phyloP scores from a whole-genome alignment of 1,140 invertebrate species.

The Heliothis virescens region DNA sequence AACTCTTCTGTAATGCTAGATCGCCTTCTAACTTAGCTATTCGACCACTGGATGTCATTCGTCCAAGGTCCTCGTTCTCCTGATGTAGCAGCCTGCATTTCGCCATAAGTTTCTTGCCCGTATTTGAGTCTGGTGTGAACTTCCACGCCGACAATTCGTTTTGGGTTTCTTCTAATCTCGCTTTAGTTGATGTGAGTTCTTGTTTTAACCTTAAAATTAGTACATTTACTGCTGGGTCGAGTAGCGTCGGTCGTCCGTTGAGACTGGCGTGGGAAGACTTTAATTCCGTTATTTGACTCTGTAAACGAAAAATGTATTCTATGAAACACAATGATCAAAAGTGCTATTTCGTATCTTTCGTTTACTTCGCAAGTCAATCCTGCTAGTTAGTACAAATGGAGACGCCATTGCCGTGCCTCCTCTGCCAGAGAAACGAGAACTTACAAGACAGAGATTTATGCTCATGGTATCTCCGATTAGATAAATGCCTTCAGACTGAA shows the following conservation, averaged over 20 bases:
- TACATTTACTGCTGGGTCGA: conserved; percentile 98
- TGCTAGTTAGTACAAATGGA: too few relatives aligned
- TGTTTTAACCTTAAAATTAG: conserved; percentile 96
- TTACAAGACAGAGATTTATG: too few relatives aligned
- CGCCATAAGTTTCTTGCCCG: conserved; percentile 98
- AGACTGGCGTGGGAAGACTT: conserved; percentile 93
- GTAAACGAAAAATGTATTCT: conserved; percentile 61
- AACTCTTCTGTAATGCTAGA: conserved; percentile 97
- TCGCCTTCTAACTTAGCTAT: conserved; percentile 98
- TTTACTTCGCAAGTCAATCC: too few relatives aligned
- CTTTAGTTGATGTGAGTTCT: conserved; percentile 95
- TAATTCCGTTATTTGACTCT: conserved; percentile 97
- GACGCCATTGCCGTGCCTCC: too few relatives aligned
- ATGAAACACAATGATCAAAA: neutral
- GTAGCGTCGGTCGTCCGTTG: conserved; percentile 91
- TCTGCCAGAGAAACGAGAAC: too few relatives aligned
- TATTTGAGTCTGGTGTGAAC: conserved; percentile 99
- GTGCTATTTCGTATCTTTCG: neutral
- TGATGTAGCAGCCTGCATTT: conserved; percentile 98
- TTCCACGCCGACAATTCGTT: conserved; percentile 99
- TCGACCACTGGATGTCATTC: conserved; percentile 97
- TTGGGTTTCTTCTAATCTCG: conserved; percentile 98
- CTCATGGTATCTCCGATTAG: too few relatives aligned
- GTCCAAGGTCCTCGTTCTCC: conserved; percentile 99
- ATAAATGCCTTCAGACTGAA: too few relatives aligned